phyloP scores from a whole-genome alignment of 1,140 invertebrate genomes.

The Aphis craccivora region DNA sequence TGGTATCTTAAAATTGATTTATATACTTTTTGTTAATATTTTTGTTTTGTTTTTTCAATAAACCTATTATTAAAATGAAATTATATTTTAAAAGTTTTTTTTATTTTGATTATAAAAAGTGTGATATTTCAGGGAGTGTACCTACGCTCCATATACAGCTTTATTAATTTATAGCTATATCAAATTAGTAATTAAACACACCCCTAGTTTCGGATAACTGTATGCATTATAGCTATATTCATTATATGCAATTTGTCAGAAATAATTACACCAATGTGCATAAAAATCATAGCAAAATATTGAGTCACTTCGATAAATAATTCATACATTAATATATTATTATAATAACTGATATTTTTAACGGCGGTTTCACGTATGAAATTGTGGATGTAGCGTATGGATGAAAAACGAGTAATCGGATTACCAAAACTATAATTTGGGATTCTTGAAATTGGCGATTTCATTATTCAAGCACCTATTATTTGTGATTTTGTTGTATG shows the following conservation, averaged over 20 bases:
- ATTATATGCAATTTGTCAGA: not conserved
- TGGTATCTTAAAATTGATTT: not conserved
- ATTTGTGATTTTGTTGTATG: not conserved
- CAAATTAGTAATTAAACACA: not conserved
- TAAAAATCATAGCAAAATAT: not conserved
- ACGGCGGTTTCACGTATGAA: not conserved
- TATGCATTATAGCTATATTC: not conserved
- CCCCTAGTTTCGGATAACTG: not conserved
- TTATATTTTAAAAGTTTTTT: not conserved
- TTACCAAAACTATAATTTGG: not conserved
- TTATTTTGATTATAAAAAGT: not conserved
- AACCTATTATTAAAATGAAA: slow-evolving; percentile 5
- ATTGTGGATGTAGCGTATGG: not conserved
- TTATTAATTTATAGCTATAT: not conserved
- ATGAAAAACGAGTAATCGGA: not conserved
- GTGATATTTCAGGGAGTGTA: not conserved
- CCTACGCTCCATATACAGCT: not conserved
- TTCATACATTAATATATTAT: not conserved
- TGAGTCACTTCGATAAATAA: not conserved
- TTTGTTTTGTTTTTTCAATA: not conserved
- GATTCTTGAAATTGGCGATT: not conserved
- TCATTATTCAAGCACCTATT: not conserved
- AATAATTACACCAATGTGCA: not conserved
- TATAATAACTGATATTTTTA: not conserved
- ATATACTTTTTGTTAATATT: slow-evolving; percentile 11